Percentiles rank a stretch among this genome's conserved stretches.
Evolutionary conservation across 2,113 vertebrate species (phyloP).

Genomic region (Amia ocellicauda): DNA sequence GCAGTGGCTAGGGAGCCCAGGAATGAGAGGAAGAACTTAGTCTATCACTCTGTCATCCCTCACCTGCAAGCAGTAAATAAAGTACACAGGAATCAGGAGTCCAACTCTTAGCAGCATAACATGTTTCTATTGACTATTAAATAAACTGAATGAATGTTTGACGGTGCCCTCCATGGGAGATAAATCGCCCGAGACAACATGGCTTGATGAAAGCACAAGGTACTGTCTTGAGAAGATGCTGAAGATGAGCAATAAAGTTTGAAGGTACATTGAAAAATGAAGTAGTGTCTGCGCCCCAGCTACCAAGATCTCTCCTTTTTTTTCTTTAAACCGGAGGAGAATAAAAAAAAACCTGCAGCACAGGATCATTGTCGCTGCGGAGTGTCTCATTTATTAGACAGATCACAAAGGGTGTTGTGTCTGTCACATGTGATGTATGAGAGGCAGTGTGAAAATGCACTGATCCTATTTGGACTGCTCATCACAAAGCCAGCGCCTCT

Average conservation of each 20-base stretch:
- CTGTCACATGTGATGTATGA: slow-evolving; percentile 20
- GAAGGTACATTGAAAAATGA: slow-evolving; percentile 1
- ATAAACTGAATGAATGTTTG: slow-evolving; percentile 4
- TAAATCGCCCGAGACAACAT: background rate
- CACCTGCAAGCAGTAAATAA: slow-evolving; percentile 1
- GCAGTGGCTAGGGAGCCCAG: background rate
- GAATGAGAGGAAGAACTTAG: background rate
- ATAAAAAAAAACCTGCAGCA: background rate
- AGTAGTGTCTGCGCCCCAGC: too few species aligned
- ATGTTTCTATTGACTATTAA: slow-evolving; percentile 11
- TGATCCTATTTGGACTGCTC: background rate
- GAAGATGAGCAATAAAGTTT: background rate
- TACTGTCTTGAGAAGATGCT: background rate
- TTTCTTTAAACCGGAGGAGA: background rate
- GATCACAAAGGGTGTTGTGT: slow-evolving; percentile 14
- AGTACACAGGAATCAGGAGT: background rate
- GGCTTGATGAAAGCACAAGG: background rate
- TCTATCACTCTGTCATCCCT: background rate
- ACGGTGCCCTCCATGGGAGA: background rate
- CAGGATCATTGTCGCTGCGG: background rate
- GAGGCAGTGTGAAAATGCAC: background rate
- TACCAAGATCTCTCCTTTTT: background rate
- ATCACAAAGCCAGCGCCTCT: background rate
- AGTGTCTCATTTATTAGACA: slow-evolving; percentile 20
- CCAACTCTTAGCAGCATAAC: slow-evolving; percentile 6